Base-by-base conservation (phyloP, 2,797 vertebrate species). In the Coreius guichenoti region DNA sequence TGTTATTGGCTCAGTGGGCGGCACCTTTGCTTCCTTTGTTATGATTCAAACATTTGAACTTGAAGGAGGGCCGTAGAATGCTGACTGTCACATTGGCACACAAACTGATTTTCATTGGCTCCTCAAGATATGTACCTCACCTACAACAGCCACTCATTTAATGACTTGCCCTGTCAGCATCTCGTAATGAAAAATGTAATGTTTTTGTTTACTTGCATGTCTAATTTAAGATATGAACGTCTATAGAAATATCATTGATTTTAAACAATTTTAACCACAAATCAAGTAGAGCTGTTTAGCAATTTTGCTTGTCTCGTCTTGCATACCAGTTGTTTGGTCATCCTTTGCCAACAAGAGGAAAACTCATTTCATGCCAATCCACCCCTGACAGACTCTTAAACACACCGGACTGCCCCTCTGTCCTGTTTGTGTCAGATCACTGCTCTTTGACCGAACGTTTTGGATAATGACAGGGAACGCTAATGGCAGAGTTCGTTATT, bases 31-130 rank as follows among this genome's bases (percentile, higher is more conserved):
- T 84, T 69, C 61, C 86, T 91, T 90, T 94, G 92, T 94, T 90
- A 87, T 89, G 90, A 89, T 95, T 95, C 90, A 94, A 93, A 95
- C 88, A 85, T 94, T 90, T 92, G 77, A 93, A 92, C 86, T 19
- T 47, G 26, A 74, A 26, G 49, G 86, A 74, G 79, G 51, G 84
- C 67, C 31, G 67, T 33, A 86, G 56, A 83, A 47, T 49, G 47
- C 45, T 74, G 47, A 17, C 70, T 75, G 29, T 65, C 12, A 61
- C 78, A 67, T 72, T 78, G 70, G 29, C 26, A 39, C 47, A 79
- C 14, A 65, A n/a, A 43, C 56, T 19, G 23, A 23, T 51, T 86
- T 78, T 80, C 58, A 86, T 89, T 84, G 85, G 86, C 56, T 86
- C 51, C 47, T 68, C 8, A 58, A 26, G 29, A 33, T n/a, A 17